phyloP scores from a whole-genome alignment of 2,888 invertebrate genomes.

The Apotomis turbidana region DNA sequence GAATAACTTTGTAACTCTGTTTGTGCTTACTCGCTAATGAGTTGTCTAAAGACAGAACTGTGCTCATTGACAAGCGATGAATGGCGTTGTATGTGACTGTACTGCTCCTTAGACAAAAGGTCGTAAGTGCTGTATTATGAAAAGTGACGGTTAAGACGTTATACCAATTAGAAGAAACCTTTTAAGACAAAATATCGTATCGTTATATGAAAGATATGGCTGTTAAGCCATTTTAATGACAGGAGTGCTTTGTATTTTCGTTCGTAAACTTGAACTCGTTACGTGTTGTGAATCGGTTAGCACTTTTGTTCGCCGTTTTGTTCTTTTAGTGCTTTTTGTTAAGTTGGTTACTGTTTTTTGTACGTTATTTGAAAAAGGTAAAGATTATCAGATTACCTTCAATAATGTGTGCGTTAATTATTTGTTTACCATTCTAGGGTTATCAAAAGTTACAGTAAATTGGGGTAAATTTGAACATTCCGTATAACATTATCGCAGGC shows the following conservation, averaged over 20 bases:
- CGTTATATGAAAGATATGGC: not conserved
- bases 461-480: too few species aligned
- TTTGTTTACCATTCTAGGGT: too few species aligned
- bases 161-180: too few species aligned
- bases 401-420: too few species aligned
- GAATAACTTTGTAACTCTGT: conserved; percentile 18
- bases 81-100: conserved; percentile 59
- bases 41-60: conserved; percentile 60
- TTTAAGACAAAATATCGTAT: conserved; percentile 1
- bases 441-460: too few species aligned
- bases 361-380: not conserved
- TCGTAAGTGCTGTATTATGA: not conserved
- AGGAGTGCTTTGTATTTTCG: conserved; percentile 41
- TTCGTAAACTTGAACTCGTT: conserved; percentile 78
- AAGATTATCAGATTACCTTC: too few species aligned
- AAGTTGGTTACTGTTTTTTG: conserved; percentile 10
- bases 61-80: conserved; percentile 52
- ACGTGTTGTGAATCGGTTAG: conserved; percentile 63
- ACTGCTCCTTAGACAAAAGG: conserved; percentile 44
- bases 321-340: conserved; percentile 42
- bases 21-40: conserved; percentile 55
- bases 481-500: too few species aligned
- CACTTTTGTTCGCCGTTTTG: conserved; percentile 50
- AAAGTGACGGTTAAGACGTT: not conserved
- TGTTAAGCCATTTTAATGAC: not conserved